Base-by-base conservation (phyloP, 2,797 vertebrate genomes). In the Acanthurus lineatus region DNA sequence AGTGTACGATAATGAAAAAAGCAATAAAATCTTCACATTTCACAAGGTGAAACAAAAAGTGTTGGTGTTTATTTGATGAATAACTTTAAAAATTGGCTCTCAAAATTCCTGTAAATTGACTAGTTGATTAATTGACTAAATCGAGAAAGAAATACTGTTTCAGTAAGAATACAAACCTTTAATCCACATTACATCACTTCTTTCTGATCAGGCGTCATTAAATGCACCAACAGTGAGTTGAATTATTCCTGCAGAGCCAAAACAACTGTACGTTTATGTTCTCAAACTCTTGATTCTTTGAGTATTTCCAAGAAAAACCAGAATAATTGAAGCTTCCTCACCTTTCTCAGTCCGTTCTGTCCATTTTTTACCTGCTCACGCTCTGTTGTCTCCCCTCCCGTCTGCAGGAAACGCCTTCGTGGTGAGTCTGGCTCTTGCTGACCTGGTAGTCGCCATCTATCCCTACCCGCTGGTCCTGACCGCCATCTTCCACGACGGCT, bases 371-470 rank as follows among this genome's bases (percentile, higher is more conserved):
- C 6, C 16, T 16, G 22, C 38, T 70, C 9, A 42, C 38, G 8
- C 19, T 3, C 5, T 16, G 2, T 47, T 15, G 10, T 51, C 35
- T 28, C 6, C 9, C 32, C 12, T 61, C 15, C 7, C 8, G 6
- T 73, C 64, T 38, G 9, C 85, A 97, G 96, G 96, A 82, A 96
- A 97, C 38, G 95, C 95, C 86, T 96, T 97, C 10, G 96, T 96
- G 86, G 96, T 97, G 85, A 97, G 95, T 85, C 88, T 97, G 88
- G 96, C 96, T 1, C 70, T 97, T 6, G 96, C 96, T 1, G 96
- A 97, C 88, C 86, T 97, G 69, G 89, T 97, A 25, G 96, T 96
- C 8, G 96, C 96, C 52, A 87, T 96, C 77, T 97, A 96, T 61
- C 96, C 96, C 0, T 97, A 96, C 80, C 96, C 96, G 0, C 89